phyloP scores from a whole-genome alignment of 2,797 vertebrate genomes.

The Menidia menidia region DNA sequence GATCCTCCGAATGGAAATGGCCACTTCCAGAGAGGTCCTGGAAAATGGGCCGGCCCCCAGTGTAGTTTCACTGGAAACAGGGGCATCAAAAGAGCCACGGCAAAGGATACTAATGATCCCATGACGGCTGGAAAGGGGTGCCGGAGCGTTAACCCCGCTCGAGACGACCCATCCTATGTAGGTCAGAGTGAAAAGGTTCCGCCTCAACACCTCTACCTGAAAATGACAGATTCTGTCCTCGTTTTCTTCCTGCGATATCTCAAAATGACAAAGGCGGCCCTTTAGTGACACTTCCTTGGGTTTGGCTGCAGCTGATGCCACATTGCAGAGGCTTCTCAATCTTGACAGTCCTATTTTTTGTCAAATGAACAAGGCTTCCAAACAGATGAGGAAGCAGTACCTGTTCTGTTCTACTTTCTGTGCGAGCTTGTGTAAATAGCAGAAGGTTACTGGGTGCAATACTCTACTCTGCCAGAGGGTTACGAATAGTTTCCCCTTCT shows the following conservation, averaged over 20 bases:
- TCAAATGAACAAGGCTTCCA: constrained; percentile 14
- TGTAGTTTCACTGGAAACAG: constrained; percentile 53
- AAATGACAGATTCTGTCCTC: constrained; percentile 72
- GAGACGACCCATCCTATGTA: constrained; percentile 74
- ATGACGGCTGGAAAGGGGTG: constrained; percentile 59
- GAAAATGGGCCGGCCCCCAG: constrained; percentile 65
- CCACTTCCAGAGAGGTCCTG: constrained; percentile 61
- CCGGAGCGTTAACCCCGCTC: constrained; percentile 72
- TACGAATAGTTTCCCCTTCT: too few relatives aligned
- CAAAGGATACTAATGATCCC: constrained; percentile 76
- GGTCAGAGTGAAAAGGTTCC: constrained; percentile 80
- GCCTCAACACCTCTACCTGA: constrained; percentile 72
- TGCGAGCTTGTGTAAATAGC: background rate
- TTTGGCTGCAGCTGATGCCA: constrained; percentile 25
- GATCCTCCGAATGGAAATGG: constrained; percentile 69
- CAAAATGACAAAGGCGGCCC: constrained; percentile 48
- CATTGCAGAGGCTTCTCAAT: constrained; percentile 18
- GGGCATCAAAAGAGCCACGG: constrained; percentile 70
- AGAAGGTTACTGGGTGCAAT: too few relatives aligned
- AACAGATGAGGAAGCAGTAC: constrained; percentile 17
- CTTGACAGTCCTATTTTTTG: constrained; percentile 1
- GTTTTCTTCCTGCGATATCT: constrained; percentile 46
- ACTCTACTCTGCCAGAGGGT: too few relatives aligned
- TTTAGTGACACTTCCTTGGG: constrained; percentile 42
- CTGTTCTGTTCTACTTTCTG: constrained; percentile 33